These are phyloP conservation scores for Nerophis ophidion DNA, from an alignment of 2,113 vertebrate species.

Conservation along the genomic window DNA sequence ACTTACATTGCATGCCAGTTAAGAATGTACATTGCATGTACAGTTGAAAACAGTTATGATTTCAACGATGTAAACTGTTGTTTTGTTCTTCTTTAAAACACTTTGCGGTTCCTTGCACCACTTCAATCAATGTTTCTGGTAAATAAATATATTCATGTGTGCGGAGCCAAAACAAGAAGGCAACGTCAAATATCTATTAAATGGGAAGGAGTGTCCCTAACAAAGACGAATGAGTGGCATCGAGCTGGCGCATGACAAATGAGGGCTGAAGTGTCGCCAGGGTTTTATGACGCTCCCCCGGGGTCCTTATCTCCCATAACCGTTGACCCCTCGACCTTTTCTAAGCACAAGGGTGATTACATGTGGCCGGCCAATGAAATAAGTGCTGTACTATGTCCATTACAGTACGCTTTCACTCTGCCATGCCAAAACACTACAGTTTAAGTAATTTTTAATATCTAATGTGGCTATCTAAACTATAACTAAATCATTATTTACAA, in stretches of 20 bases:
- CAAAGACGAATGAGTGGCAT: slow-evolving; percentile 61
- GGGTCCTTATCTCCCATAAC: slow-evolving; percentile 62
- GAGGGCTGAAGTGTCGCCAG: slow-evolving; percentile 56
- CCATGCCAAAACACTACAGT: slow-evolving; percentile 1
- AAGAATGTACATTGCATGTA: too few species aligned
- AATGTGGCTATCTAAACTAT: too few species aligned
- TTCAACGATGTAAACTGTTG: too few species aligned
- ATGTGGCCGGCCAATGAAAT: slow-evolving; percentile 35
- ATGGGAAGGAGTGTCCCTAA: slow-evolving; percentile 50
- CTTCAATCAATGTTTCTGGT: too few species aligned
- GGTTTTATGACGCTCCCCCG: slow-evolving; percentile 59
- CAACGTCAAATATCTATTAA: slow-evolving; percentile 43
- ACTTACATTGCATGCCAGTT: too few species aligned
- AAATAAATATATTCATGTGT: not conserved
- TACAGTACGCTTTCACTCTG: slow-evolving; percentile 12
- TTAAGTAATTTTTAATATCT: too few species aligned
- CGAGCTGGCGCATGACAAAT: slow-evolving; percentile 57
- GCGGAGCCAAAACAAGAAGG: slow-evolving; percentile 20
- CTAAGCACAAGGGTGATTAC: slow-evolving; percentile 63
- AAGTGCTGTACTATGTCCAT: slow-evolving; percentile 27
- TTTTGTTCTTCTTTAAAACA: too few species aligned
- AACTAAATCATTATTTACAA: too few species aligned
- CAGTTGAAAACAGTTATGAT: not conserved
- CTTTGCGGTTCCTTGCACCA: too few species aligned
- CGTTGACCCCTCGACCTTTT: slow-evolving; percentile 60